Base-by-base conservation (phyloP, 1,140 invertebrate genomes). In the Gonioctena quinquepunctata region DNA sequence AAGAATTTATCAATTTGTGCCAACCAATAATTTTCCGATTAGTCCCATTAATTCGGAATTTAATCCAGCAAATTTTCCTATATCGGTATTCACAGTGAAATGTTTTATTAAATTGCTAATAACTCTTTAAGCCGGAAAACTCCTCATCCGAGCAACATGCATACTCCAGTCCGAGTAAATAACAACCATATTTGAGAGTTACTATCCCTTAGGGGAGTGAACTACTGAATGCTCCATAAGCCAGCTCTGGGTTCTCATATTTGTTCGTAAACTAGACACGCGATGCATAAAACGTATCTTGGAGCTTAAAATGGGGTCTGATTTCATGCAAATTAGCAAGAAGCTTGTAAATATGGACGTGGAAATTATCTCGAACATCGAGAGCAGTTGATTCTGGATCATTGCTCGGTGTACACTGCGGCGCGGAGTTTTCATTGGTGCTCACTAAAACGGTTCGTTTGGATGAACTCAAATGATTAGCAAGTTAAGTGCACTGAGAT, bases 301-400 rank as follows among this genome's bases (percentile, higher is more conserved):
- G 52, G 22, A 23, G 22, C 52, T 23, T 19, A 4, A 56, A 56
- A 8, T 56, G 52, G 52, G 52, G 52, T 8, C 2, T 56, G 52
- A 56, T 56, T 56, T 56, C 21, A 56, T 56, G 52, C 52, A 56
- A 56, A 56, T 56, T 56, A 56, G 52, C 52, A 56, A 56, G 52
- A 56, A 56, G 1, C 52, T 19, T n/a, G 52, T 56, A 56, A 56
- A 56, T 56, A 56, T 56, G 52, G 21, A 56, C 52, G 52, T 19
- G 52, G n/a, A 56, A 56, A 56, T 56, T 21, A 56, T 56, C 21
- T 19, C 21, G 13, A n/a, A 56, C 52, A 56, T 56, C 21, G n/a
- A 19, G 0, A 56, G 52, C 18, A 21, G 52, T 56, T 56, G 52
- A 56, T 56, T 56, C 22, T 18, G 33, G 16, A 42, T 42, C n/a